Percentiles rank a stretch among this genome's conserved stretches.
Conservation (phyloP, 2,888 invertebrate genomes). For the Ichneumon xanthorius region DNA sequence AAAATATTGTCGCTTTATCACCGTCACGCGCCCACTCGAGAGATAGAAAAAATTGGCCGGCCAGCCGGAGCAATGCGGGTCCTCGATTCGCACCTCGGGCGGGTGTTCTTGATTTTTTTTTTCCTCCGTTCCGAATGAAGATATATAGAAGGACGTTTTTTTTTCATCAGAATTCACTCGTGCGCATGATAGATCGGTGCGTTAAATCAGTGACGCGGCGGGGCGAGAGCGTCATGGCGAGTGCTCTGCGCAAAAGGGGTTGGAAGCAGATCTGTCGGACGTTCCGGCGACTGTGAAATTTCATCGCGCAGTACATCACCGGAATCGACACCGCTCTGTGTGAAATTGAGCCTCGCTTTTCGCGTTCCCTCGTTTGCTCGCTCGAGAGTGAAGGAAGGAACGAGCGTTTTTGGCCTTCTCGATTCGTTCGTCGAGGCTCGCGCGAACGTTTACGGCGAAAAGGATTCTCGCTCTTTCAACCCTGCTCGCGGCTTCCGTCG, state of each 20-base stretch:
- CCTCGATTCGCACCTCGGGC: conserved; percentile 13
- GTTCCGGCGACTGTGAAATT: conserved; percentile 60
- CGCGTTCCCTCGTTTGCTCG: conserved; percentile 40
- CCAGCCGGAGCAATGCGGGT: too few relatives aligned
- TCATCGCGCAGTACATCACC: conserved; percentile 56
- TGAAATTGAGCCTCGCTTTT: conserved; percentile 62
- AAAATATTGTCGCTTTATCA: too few relatives aligned
- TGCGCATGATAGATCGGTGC: conserved; percentile 63
- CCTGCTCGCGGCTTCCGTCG: conserved; percentile 18
- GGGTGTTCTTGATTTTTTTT: conserved; percentile 17
- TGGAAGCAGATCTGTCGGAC: conserved; percentile 25
- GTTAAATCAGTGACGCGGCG: conserved; percentile 57
- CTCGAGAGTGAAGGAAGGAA: conserved; percentile 16
- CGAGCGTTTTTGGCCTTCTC: conserved; percentile 28
- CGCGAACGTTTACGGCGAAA: neutral
- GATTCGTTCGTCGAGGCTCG: conserved; percentile 29
- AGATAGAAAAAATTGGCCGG: too few relatives aligned
- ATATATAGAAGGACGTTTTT: conserved; percentile 50
- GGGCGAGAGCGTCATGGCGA: conserved; percentile 26
- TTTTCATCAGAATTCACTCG: conserved; percentile 60
- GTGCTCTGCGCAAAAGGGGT: conserved; percentile 17
- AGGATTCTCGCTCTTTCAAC: conserved; percentile 6
- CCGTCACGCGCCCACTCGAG: too few relatives aligned
- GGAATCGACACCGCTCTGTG: conserved; percentile 53
- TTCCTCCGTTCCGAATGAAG: conserved; percentile 13